Evolutionary conservation across 1,140 invertebrate genomes (phyloP).

Genomic region (Marisa cornuarietis): DNA sequence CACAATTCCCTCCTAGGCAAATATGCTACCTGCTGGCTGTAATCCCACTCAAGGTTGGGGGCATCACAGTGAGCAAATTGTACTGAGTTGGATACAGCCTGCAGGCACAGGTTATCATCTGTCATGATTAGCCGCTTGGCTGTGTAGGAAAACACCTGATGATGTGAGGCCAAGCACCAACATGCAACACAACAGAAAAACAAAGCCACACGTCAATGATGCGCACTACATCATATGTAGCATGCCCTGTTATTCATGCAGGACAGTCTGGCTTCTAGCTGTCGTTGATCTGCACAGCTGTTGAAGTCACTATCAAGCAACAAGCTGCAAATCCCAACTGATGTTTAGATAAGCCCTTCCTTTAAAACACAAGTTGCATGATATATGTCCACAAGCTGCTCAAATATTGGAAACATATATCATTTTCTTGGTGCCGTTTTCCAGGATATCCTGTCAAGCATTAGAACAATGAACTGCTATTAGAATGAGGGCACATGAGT

Average conservation of each 20-base stretch:
- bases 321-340: too few relatives aligned
- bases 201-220: slow-evolving; percentile 8
- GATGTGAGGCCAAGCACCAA: slow-evolving; percentile 2
- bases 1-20: background rate
- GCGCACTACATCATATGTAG: background rate
- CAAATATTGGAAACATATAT: too few relatives aligned
- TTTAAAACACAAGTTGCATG: too few relatives aligned
- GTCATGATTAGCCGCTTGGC: slow-evolving; percentile 96
- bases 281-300: background rate
- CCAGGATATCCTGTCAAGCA: too few relatives aligned
- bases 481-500: too few relatives aligned
- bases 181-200: slow-evolving; percentile 28
- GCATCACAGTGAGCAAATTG: slow-evolving; percentile 42
- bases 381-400: too few relatives aligned
- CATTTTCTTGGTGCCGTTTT: too few relatives aligned
- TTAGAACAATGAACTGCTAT: too few relatives aligned
- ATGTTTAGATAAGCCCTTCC: too few relatives aligned
- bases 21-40: slow-evolving; percentile 51
- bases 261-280: background rate
- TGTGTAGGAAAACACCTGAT: slow-evolving; percentile 91
- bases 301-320: too few relatives aligned
- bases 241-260: background rate
- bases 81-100: slow-evolving; percentile 27
- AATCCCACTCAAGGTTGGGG: slow-evolving; percentile 49
- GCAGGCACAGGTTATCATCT: slow-evolving; percentile 76